phyloP scores from a whole-genome alignment of 2,113 vertebrate genomes.

The Hemiscyllium ocellatum region DNA sequence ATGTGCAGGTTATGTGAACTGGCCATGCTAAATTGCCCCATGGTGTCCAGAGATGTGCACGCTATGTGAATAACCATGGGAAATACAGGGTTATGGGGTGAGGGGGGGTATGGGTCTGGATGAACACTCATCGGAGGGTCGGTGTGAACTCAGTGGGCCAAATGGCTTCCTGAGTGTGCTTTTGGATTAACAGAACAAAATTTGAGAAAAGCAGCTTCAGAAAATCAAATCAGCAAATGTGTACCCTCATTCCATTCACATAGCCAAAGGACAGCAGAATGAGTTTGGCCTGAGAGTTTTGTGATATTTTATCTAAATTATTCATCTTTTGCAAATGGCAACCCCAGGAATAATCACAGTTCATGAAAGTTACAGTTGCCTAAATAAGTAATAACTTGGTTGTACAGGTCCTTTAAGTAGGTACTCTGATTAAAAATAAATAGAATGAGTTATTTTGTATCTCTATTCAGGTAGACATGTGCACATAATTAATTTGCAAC shows the following conservation, averaged over 20 bases:
- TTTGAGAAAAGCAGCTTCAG: neutral
- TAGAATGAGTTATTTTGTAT: neutral
- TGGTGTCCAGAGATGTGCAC: no score
- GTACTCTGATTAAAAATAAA: neutral
- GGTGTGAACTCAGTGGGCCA: no score
- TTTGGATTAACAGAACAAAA: neutral
- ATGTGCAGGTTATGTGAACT: no score
- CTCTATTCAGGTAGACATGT: slow-evolving; percentile 14
- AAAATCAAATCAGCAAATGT: neutral
- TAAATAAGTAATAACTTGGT: neutral
- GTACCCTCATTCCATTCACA: neutral
- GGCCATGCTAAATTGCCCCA: no score
- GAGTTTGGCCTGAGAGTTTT: neutral
- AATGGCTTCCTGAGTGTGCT: no score
- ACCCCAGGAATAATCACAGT: neutral
- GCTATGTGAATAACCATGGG: no score
- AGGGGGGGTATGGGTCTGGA: no score
- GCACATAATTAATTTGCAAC: neutral
- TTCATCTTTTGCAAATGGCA: neutral
- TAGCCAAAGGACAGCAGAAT: neutral
- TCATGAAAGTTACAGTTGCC: neutral
- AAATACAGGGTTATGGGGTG: no score
- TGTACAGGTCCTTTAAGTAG: neutral
- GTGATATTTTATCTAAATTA: neutral
- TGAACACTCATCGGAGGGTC: no score